Percentiles rank a stretch among this genome's conserved stretches.
Evolutionary conservation across 35 echinoderm and acorn worm species (phyloP).

Genomic region (Acanthaster planci): DNA sequence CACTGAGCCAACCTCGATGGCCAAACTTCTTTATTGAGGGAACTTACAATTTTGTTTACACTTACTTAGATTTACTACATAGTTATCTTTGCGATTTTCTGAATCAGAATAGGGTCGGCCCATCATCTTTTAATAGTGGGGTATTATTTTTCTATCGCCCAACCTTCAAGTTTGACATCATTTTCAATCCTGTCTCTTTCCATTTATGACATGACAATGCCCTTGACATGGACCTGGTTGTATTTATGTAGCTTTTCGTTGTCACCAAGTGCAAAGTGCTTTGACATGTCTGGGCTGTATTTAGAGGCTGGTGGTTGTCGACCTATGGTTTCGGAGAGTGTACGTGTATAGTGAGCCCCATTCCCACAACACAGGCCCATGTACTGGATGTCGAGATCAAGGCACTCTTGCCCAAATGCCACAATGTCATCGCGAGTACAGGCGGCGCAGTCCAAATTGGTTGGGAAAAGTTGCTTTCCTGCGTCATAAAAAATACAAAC

Average conservation of each 20-base stretch:
- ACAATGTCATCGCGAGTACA: conserved; percentile 64
- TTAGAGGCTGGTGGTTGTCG: conserved; percentile 54
- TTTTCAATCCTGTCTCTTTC: too few relatives aligned
- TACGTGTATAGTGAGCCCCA: conserved; percentile 58
- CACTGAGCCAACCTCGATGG: too few relatives aligned
- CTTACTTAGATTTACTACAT: too few relatives aligned
- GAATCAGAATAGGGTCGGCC: too few relatives aligned
- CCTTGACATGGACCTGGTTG: conserved; percentile 1
- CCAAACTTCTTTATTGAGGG: too few relatives aligned
- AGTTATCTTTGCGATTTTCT: too few relatives aligned
- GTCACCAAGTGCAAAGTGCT: conserved; percentile 51
- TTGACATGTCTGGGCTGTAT: conserved; percentile 56
- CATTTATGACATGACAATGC: neutral
- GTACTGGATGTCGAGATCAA: conserved; percentile 57
- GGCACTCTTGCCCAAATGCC: conserved; percentile 56
- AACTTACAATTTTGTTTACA: too few relatives aligned
- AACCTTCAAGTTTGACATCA: too few relatives aligned
- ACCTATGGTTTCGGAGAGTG: conserved; percentile 61
- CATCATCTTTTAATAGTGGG: too few relatives aligned
- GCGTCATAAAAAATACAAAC: neutral
- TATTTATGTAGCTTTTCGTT: conserved; percentile 10
- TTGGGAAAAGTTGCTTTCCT: conserved; percentile 68
- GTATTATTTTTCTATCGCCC: too few relatives aligned
- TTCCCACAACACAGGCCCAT: conserved; percentile 82
- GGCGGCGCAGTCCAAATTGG: conserved; percentile 59